These are phyloP conservation scores for Hippopotamyrus pictus DNA, from an alignment of 2,797 vertebrate species.

Conservation along the genomic window DNA sequence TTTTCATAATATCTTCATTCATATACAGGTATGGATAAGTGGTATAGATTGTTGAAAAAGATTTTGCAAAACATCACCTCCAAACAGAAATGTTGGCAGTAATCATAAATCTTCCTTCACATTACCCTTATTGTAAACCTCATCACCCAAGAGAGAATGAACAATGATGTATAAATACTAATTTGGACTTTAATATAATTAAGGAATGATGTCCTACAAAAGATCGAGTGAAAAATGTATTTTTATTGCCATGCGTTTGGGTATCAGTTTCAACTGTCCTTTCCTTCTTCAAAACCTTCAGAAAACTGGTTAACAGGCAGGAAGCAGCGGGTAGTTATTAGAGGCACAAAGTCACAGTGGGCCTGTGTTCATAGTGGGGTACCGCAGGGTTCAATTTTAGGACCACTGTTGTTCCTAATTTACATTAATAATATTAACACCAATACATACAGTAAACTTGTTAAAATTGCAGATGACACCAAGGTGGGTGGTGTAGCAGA, in stretches of 20 bases:
- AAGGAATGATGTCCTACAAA: slow-evolving; percentile 4
- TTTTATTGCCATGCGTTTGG: neutral
- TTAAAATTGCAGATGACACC: neutral
- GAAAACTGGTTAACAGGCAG: neutral
- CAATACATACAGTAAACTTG: neutral
- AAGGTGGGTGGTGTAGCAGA: neutral
- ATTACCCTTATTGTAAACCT: neutral
- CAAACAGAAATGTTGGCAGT: neutral
- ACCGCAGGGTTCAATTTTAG: neutral
- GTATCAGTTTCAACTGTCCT: neutral
- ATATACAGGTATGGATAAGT: neutral
- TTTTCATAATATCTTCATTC: neutral
- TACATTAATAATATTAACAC: neutral
- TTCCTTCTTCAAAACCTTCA: neutral
- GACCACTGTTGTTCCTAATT: neutral
- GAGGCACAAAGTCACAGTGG: neutral
- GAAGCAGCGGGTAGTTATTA: neutral
- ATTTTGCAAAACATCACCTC: neutral
- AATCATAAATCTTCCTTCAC: neutral
- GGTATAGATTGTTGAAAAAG: neutral
- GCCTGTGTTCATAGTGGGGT: neutral
- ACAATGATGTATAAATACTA: neutral
- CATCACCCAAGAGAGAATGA: neutral
- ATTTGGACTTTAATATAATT: slow-evolving; percentile 12
- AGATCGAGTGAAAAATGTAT: neutral